Evolutionary conservation across 2,888 invertebrate genomes (phyloP), one percentile per base, ranked within the genome.

Genomic region (Tinea semifulvella): DNA sequence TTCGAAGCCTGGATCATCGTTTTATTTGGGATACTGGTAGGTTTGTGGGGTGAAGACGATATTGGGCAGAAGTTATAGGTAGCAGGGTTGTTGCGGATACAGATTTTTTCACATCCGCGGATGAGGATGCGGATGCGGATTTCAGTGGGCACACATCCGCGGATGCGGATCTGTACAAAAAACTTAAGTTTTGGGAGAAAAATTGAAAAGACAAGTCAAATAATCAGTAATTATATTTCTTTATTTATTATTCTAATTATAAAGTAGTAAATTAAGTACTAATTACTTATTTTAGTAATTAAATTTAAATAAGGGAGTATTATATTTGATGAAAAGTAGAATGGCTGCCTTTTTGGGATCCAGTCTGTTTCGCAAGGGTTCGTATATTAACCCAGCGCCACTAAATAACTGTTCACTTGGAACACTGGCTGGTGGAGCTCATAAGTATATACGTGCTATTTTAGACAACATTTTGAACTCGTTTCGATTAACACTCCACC

Each of bases 321-420:
- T 39, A 39, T 39, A 39, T 22, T 39, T 39, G 19, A 39, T 39
- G 16, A 39, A 39, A n/a, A 39, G 39, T 19, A 39, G 20, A 7
- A 39, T 39, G 3, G 39, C 39, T 10, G 39, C 39, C 39, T 39
- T 39, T 19, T 39, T 20, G 11, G 39, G 11, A 10, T 39, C 39
- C 19, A 39, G 20, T 27, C 40, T 45, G 17, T 47, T 48, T 42
- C 28, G 20, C 17, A 40, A 38, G 39, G 48, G 48, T 43, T 48
- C 28, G 45, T 52, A 49, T 42, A 49, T 50, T 49, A 46, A 46
- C 4, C 50, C 50, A 8, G 51, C 51, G 20, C 46, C 31, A 48
- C 47, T 49, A 48, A 53, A 53, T 44, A 52, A 22, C 40, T 51
- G 52, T 46, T 52, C 52, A 39, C 53, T 51, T n/a, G 49, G 49